Percentiles rank a stretch among this genome's conserved stretches.
These are phyloP conservation scores for Sylvia borin DNA, from an alignment of 2,797 vertebrate species.

Conservation along the genomic window DNA sequence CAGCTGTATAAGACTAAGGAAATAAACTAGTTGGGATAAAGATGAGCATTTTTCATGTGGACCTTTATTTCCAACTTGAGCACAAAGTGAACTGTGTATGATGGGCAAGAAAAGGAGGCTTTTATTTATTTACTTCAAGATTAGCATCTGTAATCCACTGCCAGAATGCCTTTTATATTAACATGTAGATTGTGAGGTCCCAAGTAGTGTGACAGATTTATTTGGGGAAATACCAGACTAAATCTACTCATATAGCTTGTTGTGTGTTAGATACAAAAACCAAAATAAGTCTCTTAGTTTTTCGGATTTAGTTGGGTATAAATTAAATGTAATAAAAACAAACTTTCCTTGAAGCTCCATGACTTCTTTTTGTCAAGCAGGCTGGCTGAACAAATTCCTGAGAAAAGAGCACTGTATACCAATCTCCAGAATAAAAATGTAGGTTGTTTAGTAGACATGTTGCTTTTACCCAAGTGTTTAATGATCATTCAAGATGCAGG, in stretches of 20 bases:
- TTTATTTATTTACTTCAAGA: neutral
- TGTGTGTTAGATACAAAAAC: neutral
- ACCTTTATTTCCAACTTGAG: neutral
- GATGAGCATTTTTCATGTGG: neutral
- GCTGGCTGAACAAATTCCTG: neutral
- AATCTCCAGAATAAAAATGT: neutral
- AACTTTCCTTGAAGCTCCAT: neutral
- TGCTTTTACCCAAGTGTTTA: neutral
- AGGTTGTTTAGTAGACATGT: neutral
- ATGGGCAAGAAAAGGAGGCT: neutral
- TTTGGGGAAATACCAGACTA: neutral
- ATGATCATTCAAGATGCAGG: neutral
- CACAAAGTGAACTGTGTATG: neutral
- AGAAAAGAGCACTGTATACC: neutral
- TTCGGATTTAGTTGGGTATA: neutral
- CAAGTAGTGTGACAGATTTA: neutral
- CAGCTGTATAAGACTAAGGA: neutral
- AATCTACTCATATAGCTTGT: neutral
- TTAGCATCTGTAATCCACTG: neutral
- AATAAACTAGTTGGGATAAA: neutral
- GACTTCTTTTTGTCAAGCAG: neutral
- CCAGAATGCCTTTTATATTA: neutral
- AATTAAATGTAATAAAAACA: neutral
- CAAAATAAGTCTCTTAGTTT: neutral
- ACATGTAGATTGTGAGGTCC: neutral